phyloP scores from a whole-genome alignment of 2,888 invertebrate species.

The Penaeus monodon region DNA sequence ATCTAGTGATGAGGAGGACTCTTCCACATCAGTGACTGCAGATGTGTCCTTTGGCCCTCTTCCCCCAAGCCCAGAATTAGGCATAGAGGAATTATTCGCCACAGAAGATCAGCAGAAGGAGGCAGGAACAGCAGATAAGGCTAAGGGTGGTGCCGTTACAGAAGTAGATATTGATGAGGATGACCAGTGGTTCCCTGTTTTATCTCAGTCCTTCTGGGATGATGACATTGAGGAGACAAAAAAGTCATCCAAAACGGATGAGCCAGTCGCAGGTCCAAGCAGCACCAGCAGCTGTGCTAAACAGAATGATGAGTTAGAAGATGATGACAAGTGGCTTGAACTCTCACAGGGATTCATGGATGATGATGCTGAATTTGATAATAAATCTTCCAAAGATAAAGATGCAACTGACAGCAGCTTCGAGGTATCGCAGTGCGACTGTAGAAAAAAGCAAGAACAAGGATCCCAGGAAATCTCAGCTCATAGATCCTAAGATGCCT shows the following conservation, averaged over 20 bases:
- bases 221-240: slow-evolving; percentile 11
- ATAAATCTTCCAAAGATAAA: background rate
- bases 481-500: slow-evolving; percentile 35
- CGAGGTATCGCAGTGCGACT: slow-evolving; percentile 1
- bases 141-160: no score
- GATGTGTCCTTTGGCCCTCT: slow-evolving; percentile 19
- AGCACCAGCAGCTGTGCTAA: background rate
- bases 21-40: background rate
- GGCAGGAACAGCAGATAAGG: background rate
- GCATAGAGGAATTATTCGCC: slow-evolving; percentile 6
- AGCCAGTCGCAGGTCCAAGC: slow-evolving; percentile 15
- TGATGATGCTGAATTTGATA: background rate
- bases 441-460: slow-evolving; percentile 24
- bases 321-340: slow-evolving; percentile 32
- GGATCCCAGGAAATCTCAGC: slow-evolving; percentile 10
- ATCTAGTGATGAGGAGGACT: slow-evolving; percentile 52
- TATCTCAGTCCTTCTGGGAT: slow-evolving; percentile 53
- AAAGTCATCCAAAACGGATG: background rate
- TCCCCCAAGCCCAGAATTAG: slow-evolving; percentile 34
- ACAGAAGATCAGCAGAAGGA: slow-evolving; percentile 10
- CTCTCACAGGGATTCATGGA: slow-evolving; percentile 41
- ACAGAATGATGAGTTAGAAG: background rate
- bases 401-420: background rate
- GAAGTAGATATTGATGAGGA: slow-evolving; percentile 6
- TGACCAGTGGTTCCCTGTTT: slow-evolving; percentile 56